A percentile compares a stretch with the other conserved stretches of the same genome.
These are phyloP conservation scores for Helicoverpa zea DNA, from an alignment of 1,140 invertebrate genomes.

Conservation along the genomic window DNA sequence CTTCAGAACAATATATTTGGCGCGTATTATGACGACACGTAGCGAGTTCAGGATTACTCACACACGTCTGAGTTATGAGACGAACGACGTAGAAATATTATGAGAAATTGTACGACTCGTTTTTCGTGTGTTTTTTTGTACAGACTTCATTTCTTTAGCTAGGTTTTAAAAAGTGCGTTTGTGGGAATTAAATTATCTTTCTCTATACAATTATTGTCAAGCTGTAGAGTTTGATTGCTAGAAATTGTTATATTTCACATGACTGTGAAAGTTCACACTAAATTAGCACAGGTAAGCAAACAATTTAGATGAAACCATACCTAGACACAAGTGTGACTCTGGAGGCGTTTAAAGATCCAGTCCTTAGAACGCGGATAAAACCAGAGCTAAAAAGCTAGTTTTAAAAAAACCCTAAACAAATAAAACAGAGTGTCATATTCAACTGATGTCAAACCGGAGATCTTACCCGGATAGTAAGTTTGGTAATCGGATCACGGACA, in stretches of 20 bases:
- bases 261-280: no score
- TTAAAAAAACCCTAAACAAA: conserved; percentile 6
- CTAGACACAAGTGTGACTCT: no score
- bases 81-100: background rate
- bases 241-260: no score
- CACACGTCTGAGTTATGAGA: background rate
- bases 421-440: conserved; percentile 6
- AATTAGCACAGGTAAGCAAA: no score
- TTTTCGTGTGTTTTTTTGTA: background rate
- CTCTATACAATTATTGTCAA: no score
- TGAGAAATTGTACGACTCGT: background rate
- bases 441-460: conserved; percentile 36
- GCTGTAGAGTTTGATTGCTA: no score
- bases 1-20: background rate
- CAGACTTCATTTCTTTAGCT: no score
- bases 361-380: background rate
- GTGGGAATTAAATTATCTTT: no score
- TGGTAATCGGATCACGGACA: conserved; percentile 22
- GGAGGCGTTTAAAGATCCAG: no score
- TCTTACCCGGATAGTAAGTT: conserved; percentile 28
- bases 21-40: background rate
- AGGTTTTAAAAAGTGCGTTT: no score
- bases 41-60: background rate
- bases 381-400: background rate
- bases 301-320: no score